A percentile compares a stretch with the other conserved stretches of the same genome.
Conservation (phyloP, 1,140 invertebrate genomes). For the Bombus huntii region DNA sequence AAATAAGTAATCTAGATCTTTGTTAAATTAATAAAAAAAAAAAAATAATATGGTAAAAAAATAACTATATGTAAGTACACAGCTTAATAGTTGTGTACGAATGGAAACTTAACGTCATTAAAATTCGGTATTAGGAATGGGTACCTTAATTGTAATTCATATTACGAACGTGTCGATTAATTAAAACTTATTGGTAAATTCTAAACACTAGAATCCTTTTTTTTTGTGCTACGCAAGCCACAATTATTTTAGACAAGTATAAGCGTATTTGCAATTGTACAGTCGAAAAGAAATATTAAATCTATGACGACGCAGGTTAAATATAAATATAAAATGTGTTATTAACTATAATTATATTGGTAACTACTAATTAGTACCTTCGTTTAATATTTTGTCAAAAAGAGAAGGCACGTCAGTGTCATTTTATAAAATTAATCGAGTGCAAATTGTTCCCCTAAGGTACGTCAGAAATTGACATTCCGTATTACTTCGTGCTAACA, state of each 20-base stretch:
- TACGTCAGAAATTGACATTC: not conserved
- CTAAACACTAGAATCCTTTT: not conserved
- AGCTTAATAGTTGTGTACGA: not conserved
- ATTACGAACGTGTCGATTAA: not conserved
- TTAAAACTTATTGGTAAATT: not conserved
- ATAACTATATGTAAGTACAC: constrained; percentile 19
- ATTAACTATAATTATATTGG: not conserved
- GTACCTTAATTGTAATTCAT: not conserved
- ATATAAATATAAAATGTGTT: constrained; percentile 3
- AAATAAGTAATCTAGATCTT: not conserved
- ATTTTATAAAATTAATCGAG: not conserved
- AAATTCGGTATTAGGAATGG: constrained; percentile 1
- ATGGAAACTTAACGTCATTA: not conserved
- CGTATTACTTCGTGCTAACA: not conserved
- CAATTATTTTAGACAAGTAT: not conserved
- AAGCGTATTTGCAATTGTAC: constrained; percentile 8
- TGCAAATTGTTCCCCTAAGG: not conserved
- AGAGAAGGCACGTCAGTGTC: not conserved
- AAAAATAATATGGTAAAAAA: constrained; percentile 10
- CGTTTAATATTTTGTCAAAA: not conserved
- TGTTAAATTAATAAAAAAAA: constrained; percentile 15
- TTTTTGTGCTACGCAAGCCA: not conserved
- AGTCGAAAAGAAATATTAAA: not conserved
- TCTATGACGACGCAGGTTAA: not conserved
- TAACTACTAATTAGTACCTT: constrained; percentile 11